Base-by-base conservation (phyloP, 2,797 vertebrate species). In the Sebastes cheni region DNA sequence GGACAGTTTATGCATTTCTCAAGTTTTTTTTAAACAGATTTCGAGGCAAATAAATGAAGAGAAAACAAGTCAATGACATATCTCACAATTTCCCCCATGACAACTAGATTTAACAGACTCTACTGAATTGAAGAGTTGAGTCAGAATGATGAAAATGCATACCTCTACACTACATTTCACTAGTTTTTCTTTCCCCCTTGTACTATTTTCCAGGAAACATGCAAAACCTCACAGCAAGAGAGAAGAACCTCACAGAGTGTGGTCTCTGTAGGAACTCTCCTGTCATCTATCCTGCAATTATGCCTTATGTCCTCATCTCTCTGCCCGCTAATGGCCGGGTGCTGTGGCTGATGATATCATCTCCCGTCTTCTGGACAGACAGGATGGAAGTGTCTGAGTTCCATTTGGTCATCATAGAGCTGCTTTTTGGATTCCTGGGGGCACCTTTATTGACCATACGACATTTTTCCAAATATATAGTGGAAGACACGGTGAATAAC, bases 391-490 rank as follows among this genome's bases (percentile, higher is more conserved):
- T 70, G 52, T 70, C 14, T 20, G 52, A 36, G 52, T 70, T 70
- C 67, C 52, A 70, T 54, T 36, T 69, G 52, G 52, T 55, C 52
- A 9, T 69, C 30, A 25, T 9, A 25, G 67, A 69, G 67, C 32
- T 69, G 10, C 12, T 71, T 30, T n/a, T 20, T 20, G 67, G 20
- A 30, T 20, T 71, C 52, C 9, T 65, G 20, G 18, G 22, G 22
- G 7, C n/a, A 27, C 55, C 34, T 20, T 8, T 67, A 20, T 5
- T 60, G 14, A 4, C 8, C 65, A n/a, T 10, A 34, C 0, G 2
- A 7, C 2, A 2, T 12, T 20, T 56, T 18, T 18, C 5, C 8
- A 0, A 23, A 0, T 0, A 6, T 23, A 3, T 1, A 9, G 0
- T n/a, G 2, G 3, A 1, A 34, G 6, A 32, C 1, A 3, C 0